phyloP scores from a whole-genome alignment of 2,113 vertebrate genomes.

The Myodes glareolus region DNA sequence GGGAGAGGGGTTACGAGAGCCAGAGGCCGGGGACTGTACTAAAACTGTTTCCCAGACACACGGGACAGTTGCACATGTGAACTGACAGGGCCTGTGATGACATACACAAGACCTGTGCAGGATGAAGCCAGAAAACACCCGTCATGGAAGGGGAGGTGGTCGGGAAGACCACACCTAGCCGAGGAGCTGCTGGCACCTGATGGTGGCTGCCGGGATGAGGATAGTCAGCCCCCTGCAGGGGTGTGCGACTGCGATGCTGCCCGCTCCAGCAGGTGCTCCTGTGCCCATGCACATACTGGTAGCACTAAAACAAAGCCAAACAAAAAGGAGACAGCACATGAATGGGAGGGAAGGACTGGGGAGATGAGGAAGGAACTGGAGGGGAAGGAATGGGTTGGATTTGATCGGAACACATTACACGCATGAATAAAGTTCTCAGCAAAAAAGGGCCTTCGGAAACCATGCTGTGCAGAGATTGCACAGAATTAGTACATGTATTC shows the following conservation, averaged over 20 bases:
- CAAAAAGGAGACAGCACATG: neutral
- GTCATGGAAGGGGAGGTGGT: neutral
- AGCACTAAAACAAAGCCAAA: neutral
- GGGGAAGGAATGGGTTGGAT: neutral
- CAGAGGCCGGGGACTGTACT: neutral
- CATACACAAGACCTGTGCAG: neutral
- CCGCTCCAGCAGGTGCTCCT: neutral
- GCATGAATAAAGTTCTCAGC: neutral
- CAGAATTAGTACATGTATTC: neutral
- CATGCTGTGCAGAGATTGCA: neutral
- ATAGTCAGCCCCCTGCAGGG: neutral
- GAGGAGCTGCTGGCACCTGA: too few relatives aligned
- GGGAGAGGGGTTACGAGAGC: neutral
- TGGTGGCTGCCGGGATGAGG: neutral
- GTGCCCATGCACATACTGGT: neutral
- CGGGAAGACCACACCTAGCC: neutral
- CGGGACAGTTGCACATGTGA: neutral
- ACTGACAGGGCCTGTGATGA: neutral
- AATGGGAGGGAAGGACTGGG: neutral
- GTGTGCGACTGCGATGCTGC: neutral
- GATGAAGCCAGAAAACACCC: neutral
- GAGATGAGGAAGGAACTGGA: neutral
- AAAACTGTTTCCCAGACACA: neutral
- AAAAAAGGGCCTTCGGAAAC: neutral
- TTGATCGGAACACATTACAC: neutral